Evolutionary conservation across 64 coral and sea anemone species (phyloP).

Genomic region (Montipora cactus): DNA sequence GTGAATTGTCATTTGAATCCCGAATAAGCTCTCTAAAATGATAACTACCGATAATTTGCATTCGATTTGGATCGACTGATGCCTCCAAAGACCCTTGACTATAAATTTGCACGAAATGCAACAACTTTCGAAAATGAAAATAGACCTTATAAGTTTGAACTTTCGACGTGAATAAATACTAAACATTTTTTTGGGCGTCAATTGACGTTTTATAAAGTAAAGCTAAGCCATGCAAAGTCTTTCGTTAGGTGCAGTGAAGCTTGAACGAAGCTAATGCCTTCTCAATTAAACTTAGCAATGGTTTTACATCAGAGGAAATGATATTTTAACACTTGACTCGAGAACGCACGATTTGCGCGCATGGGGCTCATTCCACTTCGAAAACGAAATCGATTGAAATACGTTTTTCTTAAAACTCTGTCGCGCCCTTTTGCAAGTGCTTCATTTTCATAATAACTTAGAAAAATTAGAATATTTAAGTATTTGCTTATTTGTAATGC

Average conservation of each 20-base stretch:
- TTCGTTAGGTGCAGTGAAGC: neutral
- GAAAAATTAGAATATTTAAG: neutral
- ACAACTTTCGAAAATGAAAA: neutral
- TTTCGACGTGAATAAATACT: neutral
- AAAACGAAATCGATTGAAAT: neutral
- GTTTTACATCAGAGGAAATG: neutral
- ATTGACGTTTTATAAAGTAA: neutral
- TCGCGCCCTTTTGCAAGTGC: neutral
- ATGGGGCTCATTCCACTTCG: neutral
- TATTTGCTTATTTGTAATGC: neutral
- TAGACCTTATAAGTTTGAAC: neutral
- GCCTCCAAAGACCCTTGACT: neutral
- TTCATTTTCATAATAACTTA: neutral
- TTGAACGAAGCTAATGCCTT: neutral
- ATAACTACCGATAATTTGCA: neutral
- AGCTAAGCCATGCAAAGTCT: neutral
- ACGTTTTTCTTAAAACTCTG: neutral
- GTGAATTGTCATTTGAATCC: neutral
- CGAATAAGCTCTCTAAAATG: neutral
- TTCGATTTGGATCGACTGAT: neutral
- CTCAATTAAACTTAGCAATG: neutral
- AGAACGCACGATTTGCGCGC: neutral
- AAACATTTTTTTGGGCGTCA: neutral
- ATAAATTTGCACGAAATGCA: neutral
- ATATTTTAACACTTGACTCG: neutral